Base-by-base conservation (phyloP, 2,797 vertebrate species). In the Acanthornis magna region DNA sequence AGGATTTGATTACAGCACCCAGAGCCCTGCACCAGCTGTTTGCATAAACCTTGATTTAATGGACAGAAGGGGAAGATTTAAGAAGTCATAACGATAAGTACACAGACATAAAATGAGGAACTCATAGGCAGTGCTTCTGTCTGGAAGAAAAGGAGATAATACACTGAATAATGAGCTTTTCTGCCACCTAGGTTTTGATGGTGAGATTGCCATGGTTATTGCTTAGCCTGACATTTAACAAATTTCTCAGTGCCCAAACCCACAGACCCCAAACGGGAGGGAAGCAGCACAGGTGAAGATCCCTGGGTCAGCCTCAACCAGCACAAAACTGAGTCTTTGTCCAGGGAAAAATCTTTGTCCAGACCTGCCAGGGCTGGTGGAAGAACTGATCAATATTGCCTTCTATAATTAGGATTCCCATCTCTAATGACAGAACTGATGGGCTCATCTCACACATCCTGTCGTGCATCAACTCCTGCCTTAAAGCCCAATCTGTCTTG, bases 381-480 rank as follows among this genome's bases (percentile, higher is more conserved):
- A 66, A 32, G 1, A 3, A 50, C 15, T 7, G 8, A 88, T 85
- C 65, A 61, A 83, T 63, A 89, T 9, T 78, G 30, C 53, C 61
- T n/a, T 36, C 53, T 21, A 3, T 29, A 72, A 78, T 1, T 48
- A 9, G 42, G 27, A 85, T 63, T 88, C 75, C 57, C 1, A 53
- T 38, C 53, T 63, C 1, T 42, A 74, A 80, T 43, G 48, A 76
- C 36, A 68, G 60, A 4, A 4, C 55, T 83, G 78, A 86, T 8
- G 14, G 80, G n/a, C 45, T 88, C 38, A 92, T 68, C 67, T 85
- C 50, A 79, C 55, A 72, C 38, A 29, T 8, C 48, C 4, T 29
- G 48, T 21, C 67, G 88, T 53, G 85, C 83, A 91, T 80, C 63
- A 95, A 82, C 27, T 63, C 79, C 75, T 83, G 45, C 36, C 50